Conservation (phyloP, 1,140 invertebrate genomes). For the Caenorhabditis tropicalis region DNA sequence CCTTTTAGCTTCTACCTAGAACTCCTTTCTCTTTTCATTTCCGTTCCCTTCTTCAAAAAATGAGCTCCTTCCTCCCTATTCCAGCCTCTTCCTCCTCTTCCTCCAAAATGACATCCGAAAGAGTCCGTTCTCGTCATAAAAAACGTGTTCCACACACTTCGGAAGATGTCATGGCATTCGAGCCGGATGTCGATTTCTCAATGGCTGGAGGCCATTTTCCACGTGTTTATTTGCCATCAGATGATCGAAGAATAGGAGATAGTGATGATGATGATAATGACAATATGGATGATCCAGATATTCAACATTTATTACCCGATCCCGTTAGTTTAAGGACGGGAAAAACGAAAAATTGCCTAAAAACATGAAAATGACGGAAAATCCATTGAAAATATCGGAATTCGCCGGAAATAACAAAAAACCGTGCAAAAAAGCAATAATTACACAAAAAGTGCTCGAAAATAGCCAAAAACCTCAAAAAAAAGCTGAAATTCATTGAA, state of each 20-base stretch:
- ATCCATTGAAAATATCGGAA: background rate
- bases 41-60: background rate
- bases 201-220: constrained; percentile 57
- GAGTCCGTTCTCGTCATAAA: constrained; percentile 43
- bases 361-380: background rate
- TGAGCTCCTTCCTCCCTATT: background rate
- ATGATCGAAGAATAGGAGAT: background rate
- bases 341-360: background rate
- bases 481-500: too few relatives aligned
- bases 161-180: constrained; percentile 60
- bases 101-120: constrained; percentile 54
- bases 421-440: too few relatives aligned
- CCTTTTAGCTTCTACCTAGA: too few relatives aligned
- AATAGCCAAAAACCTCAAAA: too few relatives aligned
- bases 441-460: too few relatives aligned
- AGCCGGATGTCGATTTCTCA: constrained; percentile 55
- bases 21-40: too few relatives aligned
- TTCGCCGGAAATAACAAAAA: too few relatives aligned
- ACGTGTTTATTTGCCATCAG: constrained; percentile 38
- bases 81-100: too few relatives aligned
- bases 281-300: background rate
- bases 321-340: background rate
- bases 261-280: constrained; percentile 42
- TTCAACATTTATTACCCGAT: constrained; percentile 14
- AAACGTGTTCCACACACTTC: constrained; percentile 49